A percentile compares a stretch with the other conserved stretches of the same genome.
These are phyloP conservation scores for Andrena camellia DNA, from an alignment of 2,888 invertebrate genomes.

Conservation along the genomic window DNA sequence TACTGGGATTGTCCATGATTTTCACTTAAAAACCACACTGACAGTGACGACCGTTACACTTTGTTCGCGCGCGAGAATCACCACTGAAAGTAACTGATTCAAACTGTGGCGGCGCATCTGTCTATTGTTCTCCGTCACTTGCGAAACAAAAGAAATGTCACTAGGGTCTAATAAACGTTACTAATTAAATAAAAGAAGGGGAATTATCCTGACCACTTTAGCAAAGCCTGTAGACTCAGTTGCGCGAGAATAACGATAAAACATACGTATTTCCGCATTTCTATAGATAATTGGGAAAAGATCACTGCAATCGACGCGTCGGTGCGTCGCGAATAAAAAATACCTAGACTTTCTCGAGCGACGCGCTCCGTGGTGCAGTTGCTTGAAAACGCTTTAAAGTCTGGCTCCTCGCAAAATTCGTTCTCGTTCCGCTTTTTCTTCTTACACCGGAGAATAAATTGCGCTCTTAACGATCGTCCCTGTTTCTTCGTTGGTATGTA, in stretches of 20 bases:
- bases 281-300: neutral
- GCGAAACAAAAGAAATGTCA: conserved; percentile 3
- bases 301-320: neutral
- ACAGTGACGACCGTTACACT: neutral
- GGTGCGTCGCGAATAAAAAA: neutral
- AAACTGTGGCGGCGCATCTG: neutral
- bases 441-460: conserved; percentile 11
- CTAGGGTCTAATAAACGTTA: neutral
- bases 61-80: neutral
- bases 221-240: neutral
- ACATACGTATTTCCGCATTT: neutral
- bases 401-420: neutral
- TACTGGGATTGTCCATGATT: conserved; percentile 1
- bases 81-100: neutral
- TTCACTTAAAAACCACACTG: neutral
- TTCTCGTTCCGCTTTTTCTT: neutral
- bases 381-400: neutral
- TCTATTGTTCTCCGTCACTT: neutral
- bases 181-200: neutral
- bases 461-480: conserved; percentile 32
- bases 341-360: neutral
- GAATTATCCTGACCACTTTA: neutral
- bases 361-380: neutral
- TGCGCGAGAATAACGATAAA: neutral
- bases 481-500: neutral